Conservation (phyloP, 2,113 vertebrate species). For the Pelodiscus sinensis region DNA sequence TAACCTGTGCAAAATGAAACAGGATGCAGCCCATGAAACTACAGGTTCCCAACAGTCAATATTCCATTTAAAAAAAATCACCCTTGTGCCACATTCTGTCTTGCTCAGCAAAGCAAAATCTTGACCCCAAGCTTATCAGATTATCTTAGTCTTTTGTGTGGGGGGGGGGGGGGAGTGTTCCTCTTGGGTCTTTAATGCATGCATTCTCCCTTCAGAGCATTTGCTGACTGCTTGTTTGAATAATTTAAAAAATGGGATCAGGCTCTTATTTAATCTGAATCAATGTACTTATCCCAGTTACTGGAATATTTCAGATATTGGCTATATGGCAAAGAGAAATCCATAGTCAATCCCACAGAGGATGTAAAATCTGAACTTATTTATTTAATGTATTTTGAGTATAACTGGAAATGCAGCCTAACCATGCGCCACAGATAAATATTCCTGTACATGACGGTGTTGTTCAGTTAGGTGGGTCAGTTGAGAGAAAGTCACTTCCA, state of each 20-base stretch:
- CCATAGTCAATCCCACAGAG: neutral
- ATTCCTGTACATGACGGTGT: neutral
- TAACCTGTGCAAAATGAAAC: slow-evolving; percentile 49
- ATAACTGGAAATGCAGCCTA: slow-evolving; percentile 25
- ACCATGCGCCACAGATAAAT: slow-evolving; percentile 24
- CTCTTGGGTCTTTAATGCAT: neutral
- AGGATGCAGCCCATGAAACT: slow-evolving; percentile 50
- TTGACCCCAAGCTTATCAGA: neutral
- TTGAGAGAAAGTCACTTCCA: neutral
- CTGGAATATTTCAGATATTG: slow-evolving; percentile 1
- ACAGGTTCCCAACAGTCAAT: neutral
- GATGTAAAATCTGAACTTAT: neutral
- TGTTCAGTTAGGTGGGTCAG: neutral
- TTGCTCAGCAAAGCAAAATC: neutral
- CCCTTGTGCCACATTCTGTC: neutral
- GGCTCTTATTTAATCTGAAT: slow-evolving; percentile 7
- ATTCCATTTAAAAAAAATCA: neutral
- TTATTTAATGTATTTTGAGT: slow-evolving; percentile 35
- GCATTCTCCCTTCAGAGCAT: accelerated
- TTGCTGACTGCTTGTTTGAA: neutral
- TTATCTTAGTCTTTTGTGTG: neutral
- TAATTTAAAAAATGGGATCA: slow-evolving; percentile 6
- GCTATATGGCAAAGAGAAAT: slow-evolving; percentile 5
- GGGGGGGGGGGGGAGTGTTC: neutral
- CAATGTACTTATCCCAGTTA: neutral